Percentiles rank a stretch among this genome's conserved stretches.
Conservation (phyloP, 1,140 invertebrate genomes). For the Leptopilina boulardi region DNA sequence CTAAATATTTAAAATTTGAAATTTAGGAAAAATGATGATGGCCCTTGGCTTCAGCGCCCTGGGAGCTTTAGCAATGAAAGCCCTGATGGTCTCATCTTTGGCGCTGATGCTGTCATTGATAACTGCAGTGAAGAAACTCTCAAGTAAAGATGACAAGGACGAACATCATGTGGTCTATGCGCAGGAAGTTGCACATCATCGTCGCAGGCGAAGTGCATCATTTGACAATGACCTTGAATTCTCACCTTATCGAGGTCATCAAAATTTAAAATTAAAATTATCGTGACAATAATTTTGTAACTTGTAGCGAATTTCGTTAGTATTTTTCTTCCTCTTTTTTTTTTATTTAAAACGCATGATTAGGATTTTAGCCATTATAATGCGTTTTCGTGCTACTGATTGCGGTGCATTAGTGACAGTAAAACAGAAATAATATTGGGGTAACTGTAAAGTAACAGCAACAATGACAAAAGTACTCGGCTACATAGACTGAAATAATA, state of each 20-base stretch:
- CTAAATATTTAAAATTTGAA: neutral
- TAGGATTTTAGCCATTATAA: constrained; percentile 1
- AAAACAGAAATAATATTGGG: neutral
- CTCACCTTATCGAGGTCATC: constrained; percentile 79
- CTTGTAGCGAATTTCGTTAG: constrained; percentile 13
- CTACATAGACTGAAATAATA: constrained; percentile 45
- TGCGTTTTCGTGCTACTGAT: neutral
- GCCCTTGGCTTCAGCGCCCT: constrained; percentile 83
- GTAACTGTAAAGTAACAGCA: constrained; percentile 49
- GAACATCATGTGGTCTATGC: constrained; percentile 85
- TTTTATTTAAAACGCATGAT: neutral
- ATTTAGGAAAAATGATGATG: constrained; percentile 79
- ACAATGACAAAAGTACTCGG: constrained; percentile 46
- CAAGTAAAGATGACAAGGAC: constrained; percentile 79
- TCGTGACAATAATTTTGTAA: constrained; percentile 16
- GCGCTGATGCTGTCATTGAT: constrained; percentile 85
- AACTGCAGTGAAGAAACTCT: constrained; percentile 83
- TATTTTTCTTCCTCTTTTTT: neutral
- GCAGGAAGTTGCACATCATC: constrained; percentile 78
- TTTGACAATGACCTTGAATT: constrained; percentile 53
- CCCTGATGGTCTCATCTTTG: constrained; percentile 79
- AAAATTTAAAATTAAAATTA: constrained; percentile 36
- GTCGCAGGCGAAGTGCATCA: constrained; percentile 76
- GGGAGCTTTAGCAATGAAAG: constrained; percentile 85
- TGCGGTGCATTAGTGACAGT: constrained; percentile 34